Conservation (phyloP, 2,888 invertebrate species). For the Eudemis profundana region DNA sequence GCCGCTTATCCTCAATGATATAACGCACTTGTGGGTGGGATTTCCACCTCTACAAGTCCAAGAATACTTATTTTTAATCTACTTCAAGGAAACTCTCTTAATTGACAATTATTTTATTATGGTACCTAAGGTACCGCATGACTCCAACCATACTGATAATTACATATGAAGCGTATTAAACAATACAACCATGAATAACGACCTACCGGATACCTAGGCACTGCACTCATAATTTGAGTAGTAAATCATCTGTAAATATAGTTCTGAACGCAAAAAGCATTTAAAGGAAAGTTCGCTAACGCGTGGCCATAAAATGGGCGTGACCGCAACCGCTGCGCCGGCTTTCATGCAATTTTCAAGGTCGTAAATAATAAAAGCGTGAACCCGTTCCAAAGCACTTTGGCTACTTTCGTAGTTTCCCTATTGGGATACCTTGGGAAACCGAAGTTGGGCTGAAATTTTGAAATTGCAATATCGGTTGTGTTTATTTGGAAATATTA, state of each 20-base stretch:
- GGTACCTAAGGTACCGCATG: too few relatives aligned
- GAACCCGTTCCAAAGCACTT: constrained; percentile 81
- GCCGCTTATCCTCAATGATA: too few relatives aligned
- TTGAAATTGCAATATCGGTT: background rate
- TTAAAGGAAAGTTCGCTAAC: constrained; percentile 74
- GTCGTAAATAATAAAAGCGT: constrained; percentile 83
- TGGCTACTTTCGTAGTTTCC: constrained; percentile 74
- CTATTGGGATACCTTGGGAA: constrained; percentile 72
- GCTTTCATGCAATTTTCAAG: constrained; percentile 84
- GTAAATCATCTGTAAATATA: constrained; percentile 45
- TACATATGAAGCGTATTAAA: background rate
- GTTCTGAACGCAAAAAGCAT: constrained; percentile 72
- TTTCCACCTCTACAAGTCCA: too few relatives aligned
- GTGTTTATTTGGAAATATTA: too few relatives aligned
- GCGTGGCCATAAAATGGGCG: constrained; percentile 80
- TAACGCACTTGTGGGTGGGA: too few relatives aligned
- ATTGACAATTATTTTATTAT: too few relatives aligned
- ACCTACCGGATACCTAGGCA: too few relatives aligned
- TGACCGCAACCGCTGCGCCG: constrained; percentile 79
- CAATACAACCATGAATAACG: too few relatives aligned
- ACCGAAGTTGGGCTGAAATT: constrained; percentile 48
- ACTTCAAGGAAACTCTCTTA: too few relatives aligned
- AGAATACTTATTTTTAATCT: too few relatives aligned
- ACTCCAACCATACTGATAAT: too few relatives aligned
- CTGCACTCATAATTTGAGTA: background rate